Base-by-base conservation (phyloP, 1,140 invertebrate species). In the Vollenhovia emeryi region DNA sequence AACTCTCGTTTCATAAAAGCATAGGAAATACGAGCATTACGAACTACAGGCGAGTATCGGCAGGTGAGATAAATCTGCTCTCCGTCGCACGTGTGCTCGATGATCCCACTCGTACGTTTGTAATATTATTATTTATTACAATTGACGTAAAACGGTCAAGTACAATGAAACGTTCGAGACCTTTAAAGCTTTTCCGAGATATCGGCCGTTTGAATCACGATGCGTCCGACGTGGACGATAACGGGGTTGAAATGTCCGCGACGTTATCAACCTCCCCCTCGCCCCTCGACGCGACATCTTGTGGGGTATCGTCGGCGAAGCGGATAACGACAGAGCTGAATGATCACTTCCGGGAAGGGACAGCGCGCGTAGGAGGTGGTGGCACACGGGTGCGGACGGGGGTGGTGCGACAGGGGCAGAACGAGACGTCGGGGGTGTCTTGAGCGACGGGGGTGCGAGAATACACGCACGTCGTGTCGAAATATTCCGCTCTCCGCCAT, bases 401-500 rank as follows among this genome's bases (percentile, higher is more conserved):
- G n/a, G n/a, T n/a, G n/a, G 15, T 50, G 48, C 48, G 15, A 43
- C 3, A 11, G 9, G 3, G 43, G 13, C 9, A 43, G 11, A 43
- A 50, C 48, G 48, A 30, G 24, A 57, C n/a, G 9, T 5, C 50
- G 50, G 36, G 36, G 5, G 8, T n/a, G 68, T 45, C 66, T 36
- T 82, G 15, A 43, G 13, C 15, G n/a, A n/a, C n/a, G n/a, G n/a
- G 21, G 36, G 21, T 27, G 36, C 6, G n/a, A 68, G 8, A 57
- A 27, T 43, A 59, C 50, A 27, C 62, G 48, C 75, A 80, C 30
- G 15, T 15, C 15, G 18, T 50, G 84, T 90, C 89, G 75, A 91
- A 90, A 89, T 80, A 90, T 86, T 80, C 68, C 85, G 74, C 64
- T 84, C 82, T 55, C 64, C 80, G 87, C 78, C 89, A 92, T 92